phyloP scores from a whole-genome alignment of 2,113 vertebrate genomes.

The Scartelaos histophorus region DNA sequence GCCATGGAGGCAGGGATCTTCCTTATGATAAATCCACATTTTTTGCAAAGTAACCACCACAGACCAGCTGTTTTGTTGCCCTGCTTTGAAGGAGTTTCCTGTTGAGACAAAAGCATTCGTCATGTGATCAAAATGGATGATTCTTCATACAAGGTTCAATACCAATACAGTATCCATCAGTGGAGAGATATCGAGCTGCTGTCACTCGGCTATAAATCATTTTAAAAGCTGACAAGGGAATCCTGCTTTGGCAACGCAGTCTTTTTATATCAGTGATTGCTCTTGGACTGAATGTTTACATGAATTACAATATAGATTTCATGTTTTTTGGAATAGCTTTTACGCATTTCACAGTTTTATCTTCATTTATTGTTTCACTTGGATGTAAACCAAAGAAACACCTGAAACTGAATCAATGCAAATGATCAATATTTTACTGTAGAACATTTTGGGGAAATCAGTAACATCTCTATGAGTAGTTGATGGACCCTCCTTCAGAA shows the following conservation, averaged over 20 bases:
- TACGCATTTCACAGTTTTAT: too few species aligned
- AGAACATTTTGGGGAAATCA: too few species aligned
- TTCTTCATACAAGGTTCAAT: slow-evolving; percentile 54
- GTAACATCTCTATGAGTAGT: too few species aligned
- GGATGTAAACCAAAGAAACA: too few species aligned
- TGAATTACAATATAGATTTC: neutral
- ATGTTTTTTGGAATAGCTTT: neutral
- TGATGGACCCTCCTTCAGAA: too few species aligned
- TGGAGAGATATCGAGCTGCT: slow-evolving; percentile 50
- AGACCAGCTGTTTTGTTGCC: slow-evolving; percentile 12
- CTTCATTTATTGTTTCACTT: too few species aligned
- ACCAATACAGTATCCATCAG: slow-evolving; percentile 34
- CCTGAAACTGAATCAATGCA: too few species aligned
- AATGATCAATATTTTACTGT: too few species aligned
- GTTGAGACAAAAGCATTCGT: slow-evolving; percentile 50
- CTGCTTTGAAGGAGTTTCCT: slow-evolving; percentile 44
- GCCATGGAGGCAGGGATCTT: too few species aligned
- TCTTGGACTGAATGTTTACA: neutral
- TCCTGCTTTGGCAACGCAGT: slow-evolving; percentile 18
- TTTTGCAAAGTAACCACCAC: neutral
- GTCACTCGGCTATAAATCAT: slow-evolving; percentile 53
- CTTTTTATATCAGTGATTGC: slow-evolving; percentile 15
- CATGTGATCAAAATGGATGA: slow-evolving; percentile 56
- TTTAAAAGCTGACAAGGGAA: slow-evolving; percentile 37
- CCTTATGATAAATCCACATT: neutral